These are phyloP conservation scores for Chaetogeoica ovagalla DNA, from an alignment of 2,888 invertebrate species.

Conservation along the genomic window DNA sequence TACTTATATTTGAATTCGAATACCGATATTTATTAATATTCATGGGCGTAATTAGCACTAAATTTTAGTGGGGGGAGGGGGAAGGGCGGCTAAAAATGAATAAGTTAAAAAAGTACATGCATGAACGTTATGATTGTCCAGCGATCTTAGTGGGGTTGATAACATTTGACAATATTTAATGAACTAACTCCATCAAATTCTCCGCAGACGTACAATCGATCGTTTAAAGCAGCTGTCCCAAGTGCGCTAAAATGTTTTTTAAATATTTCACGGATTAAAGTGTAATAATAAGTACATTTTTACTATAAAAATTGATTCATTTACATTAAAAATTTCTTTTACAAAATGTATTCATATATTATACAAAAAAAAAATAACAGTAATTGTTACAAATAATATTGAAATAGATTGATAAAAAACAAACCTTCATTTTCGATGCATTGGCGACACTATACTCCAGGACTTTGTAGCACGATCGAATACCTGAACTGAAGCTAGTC, in stretches of 20 bases:
- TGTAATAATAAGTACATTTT: too few species aligned
- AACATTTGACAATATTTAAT: constrained; percentile 79
- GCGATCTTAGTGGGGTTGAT: constrained; percentile 70
- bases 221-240: constrained; percentile 77
- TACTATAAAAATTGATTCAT: too few species aligned
- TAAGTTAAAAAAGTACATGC: too few species aligned
- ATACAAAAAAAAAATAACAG: too few species aligned
- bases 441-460: constrained; percentile 78
- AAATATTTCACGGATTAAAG: not conserved
- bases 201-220: constrained; percentile 80
- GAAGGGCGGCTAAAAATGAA: too few species aligned
- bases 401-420: not conserved
- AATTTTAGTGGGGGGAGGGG: too few species aligned
- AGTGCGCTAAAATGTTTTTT: constrained; percentile 68
- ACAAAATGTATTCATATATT: too few species aligned
- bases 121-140: constrained; percentile 77
- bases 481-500: constrained; percentile 80
- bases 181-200: constrained; percentile 85
- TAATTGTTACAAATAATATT: not conserved
- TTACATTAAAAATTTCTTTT: too few species aligned
- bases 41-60: too few species aligned
- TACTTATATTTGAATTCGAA: too few species aligned
- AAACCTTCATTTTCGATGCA: constrained; percentile 79
- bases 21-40: too few species aligned
- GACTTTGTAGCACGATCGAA: constrained; percentile 73